Percentiles rank a stretch among this genome's conserved stretches.
phyloP scores from a whole-genome alignment of 2,888 invertebrate species.

The Agrochola lota region DNA sequence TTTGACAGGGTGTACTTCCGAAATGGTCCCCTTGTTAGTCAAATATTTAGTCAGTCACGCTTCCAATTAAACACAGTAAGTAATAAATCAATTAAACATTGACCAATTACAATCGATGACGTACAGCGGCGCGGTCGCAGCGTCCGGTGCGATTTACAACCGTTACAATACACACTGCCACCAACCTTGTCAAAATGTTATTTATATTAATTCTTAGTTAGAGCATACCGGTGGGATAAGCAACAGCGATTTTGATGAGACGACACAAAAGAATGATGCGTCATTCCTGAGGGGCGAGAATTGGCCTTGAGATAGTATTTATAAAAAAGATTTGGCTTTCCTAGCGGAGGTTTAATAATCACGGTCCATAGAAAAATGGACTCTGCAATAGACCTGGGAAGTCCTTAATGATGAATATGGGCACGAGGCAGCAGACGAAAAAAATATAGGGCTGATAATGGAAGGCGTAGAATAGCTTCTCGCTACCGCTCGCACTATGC shows the following conservation, averaged over 20 bases:
- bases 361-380: too few relatives aligned
- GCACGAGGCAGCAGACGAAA: too few relatives aligned
- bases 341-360: too few relatives aligned
- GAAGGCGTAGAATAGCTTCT: too few relatives aligned
- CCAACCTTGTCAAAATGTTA: slow-evolving; percentile 67
- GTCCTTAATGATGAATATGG: too few relatives aligned
- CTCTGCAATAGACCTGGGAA: too few relatives aligned
- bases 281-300: not conserved
- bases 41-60: slow-evolving; percentile 4
- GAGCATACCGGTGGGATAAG: not conserved
- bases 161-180: slow-evolving; percentile 30
- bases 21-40: too few relatives aligned
- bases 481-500: slow-evolving; percentile 23
- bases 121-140: slow-evolving; percentile 48
- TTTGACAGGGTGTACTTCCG: too few relatives aligned
- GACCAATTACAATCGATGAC: slow-evolving; percentile 43
- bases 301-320: too few relatives aligned
- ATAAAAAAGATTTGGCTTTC: too few relatives aligned
- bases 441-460: too few relatives aligned
- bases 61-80: slow-evolving; percentile 6
- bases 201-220: slow-evolving; percentile 64
- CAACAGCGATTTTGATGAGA: slow-evolving; percentile 16
- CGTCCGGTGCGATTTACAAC: slow-evolving; percentile 47
- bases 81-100: slow-evolving; percentile 45
- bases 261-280: not conserved